Evolutionary conservation across 2,113 vertebrate species (phyloP), one percentile per base, ranked within the genome.

Genomic region (Drymodes brunneopygia): DNA sequence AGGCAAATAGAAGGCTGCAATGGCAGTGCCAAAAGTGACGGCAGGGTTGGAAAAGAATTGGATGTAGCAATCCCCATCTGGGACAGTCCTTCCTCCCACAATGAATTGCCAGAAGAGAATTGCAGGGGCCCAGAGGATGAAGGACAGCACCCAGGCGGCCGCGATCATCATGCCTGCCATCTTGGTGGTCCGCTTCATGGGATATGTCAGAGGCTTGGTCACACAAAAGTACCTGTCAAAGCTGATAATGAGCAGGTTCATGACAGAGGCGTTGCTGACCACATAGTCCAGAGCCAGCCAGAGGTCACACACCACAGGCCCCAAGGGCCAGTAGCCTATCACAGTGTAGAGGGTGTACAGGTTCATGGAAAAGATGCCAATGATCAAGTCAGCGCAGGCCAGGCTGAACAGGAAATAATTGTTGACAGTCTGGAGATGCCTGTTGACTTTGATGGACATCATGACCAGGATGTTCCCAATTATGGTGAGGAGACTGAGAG

Each of bases 81-180:
- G 97, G 79, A 99, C 99, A 24, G 99, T 99, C 91, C 99, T 98
- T 79, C 99, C 99, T 25, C 99, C 99, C 4, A 99, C 99, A 15
- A 99, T 99, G 96, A 99, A 99, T 96, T 99, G 99, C 99, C 99
- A 99, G 96, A 99, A 99, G 60, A 99, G 99, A 80, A 99, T 99
- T 74, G 99, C 99, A 3, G 99, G 99, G 3, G 99, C 99, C 99
- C 99, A 99, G 40, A 99, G 98, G 92, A 99, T 98, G 88, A 99
- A 99, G n/a, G 99, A 99, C 42, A 99, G 97, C 65, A 99, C 99
- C 99, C 99, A 99, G 11, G 99, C 99, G 3, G 98, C 99, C 4
- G 99, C 99, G 1, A 99, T 99, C 99, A 99, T 99, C 98, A 99
- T 99, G 18, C 99, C 99, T 18, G 99, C 99, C 99, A 99, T 99